phyloP scores from a whole-genome alignment of 2,797 vertebrate species.

The Dendrocincla fuliginosa region DNA sequence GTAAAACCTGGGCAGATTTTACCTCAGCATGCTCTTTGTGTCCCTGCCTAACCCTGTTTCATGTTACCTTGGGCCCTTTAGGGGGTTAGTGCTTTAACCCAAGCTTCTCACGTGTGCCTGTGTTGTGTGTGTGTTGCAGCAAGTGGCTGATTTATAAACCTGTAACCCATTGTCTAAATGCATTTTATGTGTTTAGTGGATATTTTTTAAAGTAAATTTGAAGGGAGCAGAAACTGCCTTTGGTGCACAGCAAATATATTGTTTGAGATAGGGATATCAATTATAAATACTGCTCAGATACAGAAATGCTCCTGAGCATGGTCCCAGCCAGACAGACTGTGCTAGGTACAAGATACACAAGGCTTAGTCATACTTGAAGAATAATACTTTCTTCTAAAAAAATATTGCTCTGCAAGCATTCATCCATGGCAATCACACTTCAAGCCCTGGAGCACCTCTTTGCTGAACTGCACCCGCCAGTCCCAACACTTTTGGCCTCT shows the following conservation, averaged over 20 bases:
- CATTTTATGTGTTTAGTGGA: not conserved
- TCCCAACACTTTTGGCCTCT: not conserved
- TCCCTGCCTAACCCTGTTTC: rapidly evolving
- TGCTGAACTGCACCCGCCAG: not conserved
- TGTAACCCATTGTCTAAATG: rapidly evolving
- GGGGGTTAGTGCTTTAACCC: not conserved
- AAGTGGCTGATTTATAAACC: not conserved
- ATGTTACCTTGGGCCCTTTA: rapidly evolving
- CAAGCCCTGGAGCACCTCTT: rapidly evolving
- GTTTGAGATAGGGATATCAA: not conserved
- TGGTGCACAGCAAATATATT: not conserved
- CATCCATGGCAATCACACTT: not conserved
- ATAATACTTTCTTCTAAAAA: not conserved
- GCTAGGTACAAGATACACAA: not conserved
- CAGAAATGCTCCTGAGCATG: rapidly evolving
- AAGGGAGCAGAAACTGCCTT: not conserved
- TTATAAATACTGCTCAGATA: not conserved
- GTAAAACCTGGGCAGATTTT: not conserved
- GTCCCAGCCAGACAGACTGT: rapidly evolving
- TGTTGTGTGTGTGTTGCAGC: not conserved
- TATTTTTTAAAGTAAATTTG: not conserved
- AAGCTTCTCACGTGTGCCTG: not conserved
- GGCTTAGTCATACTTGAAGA: not conserved
- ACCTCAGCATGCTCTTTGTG: rapidly evolving
- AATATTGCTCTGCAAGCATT: not conserved